Evolutionary conservation across 2,888 invertebrate species (phyloP), one percentile per base, ranked within the genome.

Genomic region (Abrostola tripartita): DNA sequence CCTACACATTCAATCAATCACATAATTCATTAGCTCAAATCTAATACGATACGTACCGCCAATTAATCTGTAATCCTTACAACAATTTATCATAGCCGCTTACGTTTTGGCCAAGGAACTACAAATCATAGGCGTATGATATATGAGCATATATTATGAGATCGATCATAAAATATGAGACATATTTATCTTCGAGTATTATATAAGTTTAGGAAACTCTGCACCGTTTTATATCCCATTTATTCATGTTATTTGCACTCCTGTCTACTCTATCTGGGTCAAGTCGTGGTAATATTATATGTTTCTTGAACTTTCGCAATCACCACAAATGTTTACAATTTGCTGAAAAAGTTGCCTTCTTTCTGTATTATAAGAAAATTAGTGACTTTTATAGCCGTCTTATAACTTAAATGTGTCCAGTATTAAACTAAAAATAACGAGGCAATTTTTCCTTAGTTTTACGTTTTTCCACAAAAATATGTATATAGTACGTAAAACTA

Each of bases 91-190:
- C 2, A 47, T 14, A 24, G 12, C 12, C 14, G 14, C 44, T 41
- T 5, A 5, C 41, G 24, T 24, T 24, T n/a, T n/a, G n/a, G n/a
- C 9, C 6, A 47, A 9, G 9, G 12, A 24, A 47, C 24, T 9
- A 47, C 10, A 47, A 47, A 14, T 44, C 8, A 14, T 24, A 47
- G 24, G 9, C 44, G 7, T 24, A 47, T 47, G 44, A 47, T 47
- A 5, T 47, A 47, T 14, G 9, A 47, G 9, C 14, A 40, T 12
- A 24, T 24, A 47, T 47, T 12, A 14, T 35, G 41, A 41, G 35
- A 24, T 52, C 40, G 40, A 40, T 24, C 8, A 44, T 55, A 36
- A 12, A 37, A 44, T 37, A 44, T 54, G 10, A 37, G 10, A 53
- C 36, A 36, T 35, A 55, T 55, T 44, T 12, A 37, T 44, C 54